Conservation (phyloP, 2,797 vertebrate genomes). For the Chiloscyllium punctatum region DNA sequence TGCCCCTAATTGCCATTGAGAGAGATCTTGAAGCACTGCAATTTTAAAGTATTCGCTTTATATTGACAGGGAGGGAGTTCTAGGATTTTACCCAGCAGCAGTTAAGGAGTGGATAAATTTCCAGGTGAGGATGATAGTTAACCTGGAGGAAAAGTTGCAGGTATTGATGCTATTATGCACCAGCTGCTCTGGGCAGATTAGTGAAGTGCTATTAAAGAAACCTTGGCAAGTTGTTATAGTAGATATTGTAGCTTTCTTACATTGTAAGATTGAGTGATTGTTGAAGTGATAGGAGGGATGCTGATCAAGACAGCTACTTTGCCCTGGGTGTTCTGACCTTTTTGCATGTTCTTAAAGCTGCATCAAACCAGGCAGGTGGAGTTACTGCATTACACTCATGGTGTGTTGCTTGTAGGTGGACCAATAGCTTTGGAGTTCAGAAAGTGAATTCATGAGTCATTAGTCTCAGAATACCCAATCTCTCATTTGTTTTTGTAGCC, state of each 20-base stretch:
- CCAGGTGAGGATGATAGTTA: neutral
- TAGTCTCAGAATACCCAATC: neutral
- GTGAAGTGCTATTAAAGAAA: neutral
- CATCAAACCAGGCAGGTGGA: neutral
- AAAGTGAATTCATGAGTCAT: neutral
- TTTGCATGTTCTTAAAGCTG: neutral
- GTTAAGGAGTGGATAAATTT: neutral
- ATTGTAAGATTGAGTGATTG: neutral
- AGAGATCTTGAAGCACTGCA: neutral
- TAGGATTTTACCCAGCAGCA: neutral
- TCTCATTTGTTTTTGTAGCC: neutral
- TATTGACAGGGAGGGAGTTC: neutral
- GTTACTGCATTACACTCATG: neutral
- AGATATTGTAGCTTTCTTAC: neutral
- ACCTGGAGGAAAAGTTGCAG: neutral
- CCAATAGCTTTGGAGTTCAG: neutral
- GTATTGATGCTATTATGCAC: neutral
- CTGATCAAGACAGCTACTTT: neutral
- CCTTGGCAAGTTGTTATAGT: neutral
- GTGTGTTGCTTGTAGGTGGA: neutral
- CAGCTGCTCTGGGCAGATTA: neutral
- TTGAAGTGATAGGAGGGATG: neutral
- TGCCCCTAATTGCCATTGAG: neutral
- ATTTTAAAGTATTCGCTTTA: neutral
- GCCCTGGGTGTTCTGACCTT: neutral